Evolutionary conservation across 2,888 invertebrate genomes (phyloP).

Genomic region (Eudasyphora cyanicolor): DNA sequence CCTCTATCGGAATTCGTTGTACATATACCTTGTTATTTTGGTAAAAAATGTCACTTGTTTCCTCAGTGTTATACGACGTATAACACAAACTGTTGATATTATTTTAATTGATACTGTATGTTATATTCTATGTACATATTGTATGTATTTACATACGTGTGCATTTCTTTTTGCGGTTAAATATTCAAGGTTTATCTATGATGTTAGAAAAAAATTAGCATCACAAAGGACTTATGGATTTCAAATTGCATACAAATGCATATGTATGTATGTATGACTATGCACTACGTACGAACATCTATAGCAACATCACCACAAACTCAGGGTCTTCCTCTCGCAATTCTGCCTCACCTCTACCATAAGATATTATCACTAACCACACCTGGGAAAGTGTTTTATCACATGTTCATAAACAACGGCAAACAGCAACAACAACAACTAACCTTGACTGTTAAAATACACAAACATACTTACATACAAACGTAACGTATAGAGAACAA

Average conservation of each 20-base stretch:
- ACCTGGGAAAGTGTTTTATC: slow-evolving; percentile 59
- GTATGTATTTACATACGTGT: neutral
- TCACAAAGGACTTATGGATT: slow-evolving; percentile 54
- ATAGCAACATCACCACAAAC: neutral
- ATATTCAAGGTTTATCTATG: slow-evolving; percentile 61
- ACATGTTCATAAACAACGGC: slow-evolving; percentile 49
- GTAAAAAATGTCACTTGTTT: too few species aligned
- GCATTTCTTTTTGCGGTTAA: slow-evolving; percentile 18
- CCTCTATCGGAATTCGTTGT: too few species aligned
- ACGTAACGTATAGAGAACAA: neutral
- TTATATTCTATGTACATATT: slow-evolving; percentile 18
- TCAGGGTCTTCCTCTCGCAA: too few species aligned
- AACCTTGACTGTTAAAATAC: slow-evolving; percentile 61
- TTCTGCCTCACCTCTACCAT: slow-evolving; percentile 25
- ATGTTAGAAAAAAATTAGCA: slow-evolving; percentile 52
- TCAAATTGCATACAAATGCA: slow-evolving; percentile 20
- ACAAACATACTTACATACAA: slow-evolving; percentile 3
- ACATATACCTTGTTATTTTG: too few species aligned
- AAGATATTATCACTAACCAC: slow-evolving; percentile 32
- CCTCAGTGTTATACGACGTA: too few species aligned
- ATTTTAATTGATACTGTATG: too few species aligned
- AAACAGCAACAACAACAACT: slow-evolving; percentile 40
- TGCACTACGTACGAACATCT: neutral
- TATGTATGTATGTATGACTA: neutral
- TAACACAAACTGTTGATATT: too few species aligned